A percentile compares a stretch with the other conserved stretches of the same genome.
These are phyloP conservation scores for Nebria ingens DNA, from an alignment of 1,140 invertebrate genomes.

Conservation along the genomic window DNA sequence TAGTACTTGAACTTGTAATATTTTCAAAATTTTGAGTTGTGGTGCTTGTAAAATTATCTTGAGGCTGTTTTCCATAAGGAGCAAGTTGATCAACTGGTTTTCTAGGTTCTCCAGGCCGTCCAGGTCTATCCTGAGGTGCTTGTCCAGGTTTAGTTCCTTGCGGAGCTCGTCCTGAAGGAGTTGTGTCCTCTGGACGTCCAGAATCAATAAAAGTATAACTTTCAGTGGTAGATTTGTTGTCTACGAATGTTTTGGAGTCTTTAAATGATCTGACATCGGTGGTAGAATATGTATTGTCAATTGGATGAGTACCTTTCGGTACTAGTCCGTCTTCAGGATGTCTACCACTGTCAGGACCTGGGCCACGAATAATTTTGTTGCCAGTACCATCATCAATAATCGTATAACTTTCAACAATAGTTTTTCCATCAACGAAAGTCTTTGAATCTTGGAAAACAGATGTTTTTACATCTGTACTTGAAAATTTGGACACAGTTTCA, in stretches of 20 bases:
- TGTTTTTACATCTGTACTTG: background rate
- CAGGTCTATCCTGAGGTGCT: background rate
- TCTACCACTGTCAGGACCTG: background rate
- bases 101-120: background rate
- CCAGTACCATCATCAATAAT: background rate
- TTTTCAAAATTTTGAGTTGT: conserved; percentile 20
- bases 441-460: background rate
- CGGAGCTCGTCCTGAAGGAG: background rate
- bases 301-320: conserved; percentile 2
- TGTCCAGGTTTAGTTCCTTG: background rate
- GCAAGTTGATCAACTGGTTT: background rate
- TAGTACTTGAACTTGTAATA: conserved; percentile 16
- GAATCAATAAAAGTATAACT: conserved; percentile 1
- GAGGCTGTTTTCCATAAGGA: conserved; percentile 11
- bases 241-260: conserved; percentile 13
- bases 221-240: conserved; percentile 10
- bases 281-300: conserved; percentile 3
- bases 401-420: background rate
- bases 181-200: background rate
- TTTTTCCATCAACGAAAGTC: background rate
- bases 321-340: background rate
- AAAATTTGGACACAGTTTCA: background rate
- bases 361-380: background rate
- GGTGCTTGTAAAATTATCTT: conserved; percentile 17
- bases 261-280: background rate